Evolutionary conservation across 2,113 vertebrate genomes (phyloP).

Genomic region (Forbesichthys papilliferus): DNA sequence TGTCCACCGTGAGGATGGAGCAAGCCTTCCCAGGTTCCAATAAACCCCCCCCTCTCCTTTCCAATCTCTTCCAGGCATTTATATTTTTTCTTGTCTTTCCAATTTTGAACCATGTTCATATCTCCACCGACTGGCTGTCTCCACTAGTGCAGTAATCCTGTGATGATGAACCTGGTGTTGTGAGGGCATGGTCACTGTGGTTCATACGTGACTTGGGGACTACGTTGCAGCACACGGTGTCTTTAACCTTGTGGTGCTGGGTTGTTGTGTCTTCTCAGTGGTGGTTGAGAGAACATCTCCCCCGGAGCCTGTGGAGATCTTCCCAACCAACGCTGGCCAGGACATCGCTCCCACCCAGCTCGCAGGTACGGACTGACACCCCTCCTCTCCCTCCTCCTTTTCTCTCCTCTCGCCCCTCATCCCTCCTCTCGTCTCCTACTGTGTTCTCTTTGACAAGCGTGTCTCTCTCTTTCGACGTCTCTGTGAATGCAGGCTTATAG

Average conservation of each 20-base stretch:
- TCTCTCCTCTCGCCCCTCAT: not conserved
- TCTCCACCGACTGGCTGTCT: too few relatives aligned
- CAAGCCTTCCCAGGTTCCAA: slow-evolving; percentile 83
- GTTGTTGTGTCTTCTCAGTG: slow-evolving; percentile 62
- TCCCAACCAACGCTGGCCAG: slow-evolving; percentile 91
- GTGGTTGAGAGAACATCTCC: slow-evolving; percentile 91
- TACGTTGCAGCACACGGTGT: not conserved
- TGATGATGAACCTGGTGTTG: too few relatives aligned
- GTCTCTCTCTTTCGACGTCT: too few relatives aligned
- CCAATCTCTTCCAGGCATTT: not conserved
- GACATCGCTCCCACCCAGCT: slow-evolving; percentile 91
- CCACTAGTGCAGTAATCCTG: too few relatives aligned
- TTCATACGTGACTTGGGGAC: not conserved
- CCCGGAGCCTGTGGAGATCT: slow-evolving; percentile 86
- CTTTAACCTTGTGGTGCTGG: not conserved
- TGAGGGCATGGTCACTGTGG: not conserved
- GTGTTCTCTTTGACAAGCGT: not conserved
- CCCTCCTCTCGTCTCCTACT: not conserved
- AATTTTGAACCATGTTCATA: not conserved
- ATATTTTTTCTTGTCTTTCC: not conserved
- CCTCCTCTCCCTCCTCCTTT: not conserved
- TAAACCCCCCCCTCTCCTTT: slow-evolving; percentile 18
- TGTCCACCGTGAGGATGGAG: slow-evolving; percentile 85
- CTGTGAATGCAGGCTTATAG: too few relatives aligned
- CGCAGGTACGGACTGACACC: slow-evolving; percentile 79